These are phyloP conservation scores for Chironomus tentans DNA, from an alignment of 2,888 invertebrate genomes.

Conservation along the genomic window DNA sequence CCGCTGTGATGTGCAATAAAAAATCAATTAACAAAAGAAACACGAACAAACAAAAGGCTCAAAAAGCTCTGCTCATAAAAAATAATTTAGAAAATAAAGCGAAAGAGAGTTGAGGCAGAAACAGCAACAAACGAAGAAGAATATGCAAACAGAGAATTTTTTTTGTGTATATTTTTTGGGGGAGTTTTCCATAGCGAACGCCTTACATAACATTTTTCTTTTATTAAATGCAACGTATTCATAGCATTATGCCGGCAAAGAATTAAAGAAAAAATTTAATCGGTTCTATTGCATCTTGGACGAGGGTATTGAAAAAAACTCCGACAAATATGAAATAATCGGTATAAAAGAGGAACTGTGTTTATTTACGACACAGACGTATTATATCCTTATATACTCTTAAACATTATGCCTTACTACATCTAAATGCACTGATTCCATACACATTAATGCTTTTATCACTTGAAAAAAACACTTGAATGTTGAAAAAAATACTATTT, in stretches of 20 bases:
- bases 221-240: neutral
- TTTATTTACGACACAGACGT: neutral
- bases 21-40: constrained; percentile 23
- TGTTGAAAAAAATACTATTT: too few relatives aligned
- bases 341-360: neutral
- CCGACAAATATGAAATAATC: neutral
- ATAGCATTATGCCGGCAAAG: neutral
- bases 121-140: neutral
- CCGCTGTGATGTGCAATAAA: constrained; percentile 14
- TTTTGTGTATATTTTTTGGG: neutral
- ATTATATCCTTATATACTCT: neutral
- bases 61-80: constrained; percentile 13
- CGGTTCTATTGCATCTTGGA: constrained; percentile 7
- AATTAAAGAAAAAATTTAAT: neutral
- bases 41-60: constrained; percentile 12
- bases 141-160: neutral
- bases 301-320: neutral
- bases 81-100: constrained; percentile 14
- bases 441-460: too few relatives aligned
- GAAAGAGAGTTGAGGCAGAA: neutral
- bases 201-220: neutral
- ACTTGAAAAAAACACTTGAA: too few relatives aligned
- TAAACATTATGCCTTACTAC: too few relatives aligned
- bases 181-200: neutral
- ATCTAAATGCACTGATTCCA: too few relatives aligned